phyloP scores from a whole-genome alignment of 2,797 vertebrate species.

The Heliangelus exortis region DNA sequence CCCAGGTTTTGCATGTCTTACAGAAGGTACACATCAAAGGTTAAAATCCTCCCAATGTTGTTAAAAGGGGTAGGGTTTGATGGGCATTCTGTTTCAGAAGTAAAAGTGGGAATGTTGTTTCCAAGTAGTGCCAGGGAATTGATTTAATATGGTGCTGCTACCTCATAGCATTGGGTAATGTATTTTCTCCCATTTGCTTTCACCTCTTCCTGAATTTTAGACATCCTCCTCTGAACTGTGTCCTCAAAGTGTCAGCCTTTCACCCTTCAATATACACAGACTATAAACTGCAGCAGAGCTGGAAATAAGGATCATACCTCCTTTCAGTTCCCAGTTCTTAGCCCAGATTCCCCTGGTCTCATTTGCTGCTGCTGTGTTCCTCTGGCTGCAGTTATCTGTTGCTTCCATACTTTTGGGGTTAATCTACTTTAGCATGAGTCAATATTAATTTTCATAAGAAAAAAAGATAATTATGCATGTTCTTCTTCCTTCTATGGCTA shows the following conservation, averaged over 20 bases:
- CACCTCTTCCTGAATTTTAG: background rate
- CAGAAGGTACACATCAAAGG: background rate
- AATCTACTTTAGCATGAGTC: background rate
- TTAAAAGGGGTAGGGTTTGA: background rate
- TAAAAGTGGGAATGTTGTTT: background rate
- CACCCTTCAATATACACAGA: background rate
- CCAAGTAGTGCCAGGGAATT: background rate
- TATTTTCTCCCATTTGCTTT: background rate
- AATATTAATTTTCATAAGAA: background rate
- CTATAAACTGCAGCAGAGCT: rapidly evolving
- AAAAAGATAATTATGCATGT: background rate
- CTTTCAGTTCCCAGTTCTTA: background rate
- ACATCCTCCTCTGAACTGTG: background rate
- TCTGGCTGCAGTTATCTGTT: background rate
- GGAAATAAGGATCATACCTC: background rate
- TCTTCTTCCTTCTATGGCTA: background rate
- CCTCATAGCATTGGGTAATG: background rate
- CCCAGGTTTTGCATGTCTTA: background rate
- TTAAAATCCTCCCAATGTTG: background rate
- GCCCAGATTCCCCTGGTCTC: background rate
- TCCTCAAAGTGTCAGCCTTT: background rate
- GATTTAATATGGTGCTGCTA: too few species aligned
- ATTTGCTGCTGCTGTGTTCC: background rate
- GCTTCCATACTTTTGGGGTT: background rate
- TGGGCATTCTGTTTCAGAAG: background rate